Percentiles rank a stretch among this genome's conserved stretches.
phyloP scores from a whole-genome alignment of 2,797 vertebrate species.

The Myotis planiceps region DNA sequence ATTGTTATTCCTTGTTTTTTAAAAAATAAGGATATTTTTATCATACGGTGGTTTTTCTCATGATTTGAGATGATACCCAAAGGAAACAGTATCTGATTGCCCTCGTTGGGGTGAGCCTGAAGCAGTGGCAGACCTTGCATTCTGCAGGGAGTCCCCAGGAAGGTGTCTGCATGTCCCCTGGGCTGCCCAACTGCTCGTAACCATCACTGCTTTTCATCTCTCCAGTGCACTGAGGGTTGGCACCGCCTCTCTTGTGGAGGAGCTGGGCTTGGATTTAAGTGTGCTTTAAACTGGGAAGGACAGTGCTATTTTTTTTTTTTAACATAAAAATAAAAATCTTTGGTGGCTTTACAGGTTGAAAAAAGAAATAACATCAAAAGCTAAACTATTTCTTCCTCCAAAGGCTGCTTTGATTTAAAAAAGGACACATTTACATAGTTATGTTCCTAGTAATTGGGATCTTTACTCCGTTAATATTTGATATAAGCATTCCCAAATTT shows the following conservation, averaged over 20 bases:
- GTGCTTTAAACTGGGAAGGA: neutral
- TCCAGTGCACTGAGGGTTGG: neutral
- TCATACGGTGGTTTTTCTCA: neutral
- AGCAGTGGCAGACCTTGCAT: neutral
- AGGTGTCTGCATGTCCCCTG: neutral
- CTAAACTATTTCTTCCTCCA: neutral
- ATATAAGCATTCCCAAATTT: neutral
- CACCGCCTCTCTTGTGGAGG: neutral
- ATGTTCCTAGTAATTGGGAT: neutral
- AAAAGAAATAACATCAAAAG: slow-evolving; percentile 25
- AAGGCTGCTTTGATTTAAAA: neutral
- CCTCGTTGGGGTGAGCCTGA: neutral
- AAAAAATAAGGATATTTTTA: neutral
- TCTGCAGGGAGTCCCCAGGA: neutral
- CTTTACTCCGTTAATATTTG: neutral
- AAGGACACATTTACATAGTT: neutral
- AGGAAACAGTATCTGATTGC: neutral
- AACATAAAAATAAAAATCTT: slow-evolving; percentile 24
- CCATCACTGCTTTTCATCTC: neutral
- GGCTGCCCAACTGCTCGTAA: too few species aligned
- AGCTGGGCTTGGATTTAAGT: neutral
- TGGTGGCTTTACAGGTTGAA: neutral
- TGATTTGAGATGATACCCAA: neutral
- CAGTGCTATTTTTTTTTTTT: slow-evolving; percentile 16
- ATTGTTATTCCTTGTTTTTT: neutral